Evolutionary conservation across 2,797 vertebrate genomes (phyloP).

Genomic region (Chaetophractus vellerosus): DNA sequence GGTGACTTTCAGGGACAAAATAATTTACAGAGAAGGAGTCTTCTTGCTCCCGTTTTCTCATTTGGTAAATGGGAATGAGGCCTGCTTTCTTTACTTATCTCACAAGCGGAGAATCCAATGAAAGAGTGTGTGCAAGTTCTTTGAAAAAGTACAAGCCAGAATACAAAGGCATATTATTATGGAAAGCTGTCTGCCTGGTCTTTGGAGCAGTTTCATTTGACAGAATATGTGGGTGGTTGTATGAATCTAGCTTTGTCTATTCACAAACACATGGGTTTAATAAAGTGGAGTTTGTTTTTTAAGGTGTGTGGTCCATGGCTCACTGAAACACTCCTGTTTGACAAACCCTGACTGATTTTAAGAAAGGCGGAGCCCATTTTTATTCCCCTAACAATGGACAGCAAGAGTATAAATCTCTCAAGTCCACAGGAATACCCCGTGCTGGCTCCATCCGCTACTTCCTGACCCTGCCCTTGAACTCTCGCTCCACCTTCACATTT

Average conservation of each 20-base stretch:
- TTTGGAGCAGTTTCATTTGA: constrained; percentile 83
- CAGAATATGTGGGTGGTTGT: constrained; percentile 83
- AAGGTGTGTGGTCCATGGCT: constrained; percentile 85
- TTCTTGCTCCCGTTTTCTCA: not conserved
- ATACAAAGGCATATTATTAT: constrained; percentile 84
- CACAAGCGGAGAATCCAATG: constrained; percentile 40
- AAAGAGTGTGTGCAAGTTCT: constrained; percentile 72
- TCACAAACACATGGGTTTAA: constrained; percentile 86
- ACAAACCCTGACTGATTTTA: constrained; percentile 79
- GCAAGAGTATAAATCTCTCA: constrained; percentile 67
- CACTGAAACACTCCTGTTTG: constrained; percentile 74
- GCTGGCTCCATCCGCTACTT: constrained; percentile 74
- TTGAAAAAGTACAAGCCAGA: constrained; percentile 52
- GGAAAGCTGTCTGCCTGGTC: constrained; percentile 72
- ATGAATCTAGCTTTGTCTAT: constrained; percentile 85
- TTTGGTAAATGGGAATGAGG: constrained; percentile 28
- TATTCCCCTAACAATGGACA: constrained; percentile 71
- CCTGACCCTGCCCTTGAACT: constrained; percentile 85
- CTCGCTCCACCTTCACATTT: constrained; percentile 75
- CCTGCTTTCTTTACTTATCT: not conserved
- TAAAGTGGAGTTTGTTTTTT: constrained; percentile 84
- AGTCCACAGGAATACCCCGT: constrained; percentile 74
- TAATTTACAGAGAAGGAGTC: not conserved
- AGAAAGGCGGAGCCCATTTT: constrained; percentile 75
- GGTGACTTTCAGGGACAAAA: constrained; percentile 44